Base-by-base conservation (phyloP, 2,888 invertebrate genomes). In the Galerucella nymphaeae region DNA sequence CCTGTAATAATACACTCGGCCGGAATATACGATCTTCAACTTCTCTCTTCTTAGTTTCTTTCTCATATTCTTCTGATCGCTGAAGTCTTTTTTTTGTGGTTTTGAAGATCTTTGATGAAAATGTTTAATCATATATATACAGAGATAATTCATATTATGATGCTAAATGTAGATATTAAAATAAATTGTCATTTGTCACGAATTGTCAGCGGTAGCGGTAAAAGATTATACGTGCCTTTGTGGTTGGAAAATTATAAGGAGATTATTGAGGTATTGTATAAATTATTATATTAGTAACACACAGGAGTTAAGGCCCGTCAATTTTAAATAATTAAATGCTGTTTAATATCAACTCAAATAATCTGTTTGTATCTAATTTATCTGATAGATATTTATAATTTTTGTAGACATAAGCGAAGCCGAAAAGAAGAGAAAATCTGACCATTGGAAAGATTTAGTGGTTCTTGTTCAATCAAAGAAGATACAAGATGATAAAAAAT, bases 161-260 rank as follows among this genome's bases (percentile, higher is more conserved):
- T 16, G 42, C 50, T 73, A 73, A 67, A 72, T 72, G 70, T 66
- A 76, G 72, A 74, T 77, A 76, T 76, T 70, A 71, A 77, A 74
- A 79, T 76, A 79, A 80, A 81, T 77, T 76, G 78, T 74, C 74
- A 68, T 72, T 66, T 77, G 80, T 80, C 80, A 80, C 80, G 80
- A 70, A 76, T 78, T 71, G 76, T 76, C 73, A 75, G 69, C 78
- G 71, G 79, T 76, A 79, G 80, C 78, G 67, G 65, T 61, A 73
- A 74, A 74, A 72, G 73, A 78, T 78, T 78, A 78, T 76, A 74
- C 75, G 76, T 77, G 75, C 75, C 75, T 78, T 72, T 75, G 74
- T 72, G 71, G 73, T 59, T 42, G 6, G 45, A 30, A 55, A 55
- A 55, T 38, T n/a, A 20, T 58, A 58, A 42, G 20, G 20, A 55